Evolutionary conservation across 1,140 invertebrate species (phyloP), one percentile per base, ranked within the genome.

Genomic region (Hycleus phaleratus): DNA sequence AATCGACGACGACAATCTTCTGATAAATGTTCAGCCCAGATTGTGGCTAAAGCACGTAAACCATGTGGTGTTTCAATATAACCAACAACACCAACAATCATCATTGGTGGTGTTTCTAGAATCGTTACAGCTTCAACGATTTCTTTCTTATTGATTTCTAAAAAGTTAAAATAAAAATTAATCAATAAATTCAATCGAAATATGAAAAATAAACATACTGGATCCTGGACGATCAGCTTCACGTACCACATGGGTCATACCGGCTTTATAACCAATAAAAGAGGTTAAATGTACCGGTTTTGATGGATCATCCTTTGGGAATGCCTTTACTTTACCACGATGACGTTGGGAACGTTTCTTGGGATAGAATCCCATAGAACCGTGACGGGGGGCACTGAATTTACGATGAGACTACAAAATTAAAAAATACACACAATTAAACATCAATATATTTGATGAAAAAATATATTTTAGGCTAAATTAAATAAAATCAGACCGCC

Each of bases 71-170:
- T 99, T 73, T 98, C 93, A 67, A 99, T 97, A 78, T 99, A 99
- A 46, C 97, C 97, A 71, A 97, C 93, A 67, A 95, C 86, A 71
- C 97, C 97, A 67, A 99, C 95, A 63, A 95, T 84, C 48, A 98
- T 85, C 92, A 99, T 95, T 40, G 97, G 97, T 59, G 97, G 97
- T 12, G 97, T 91, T 80, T 99, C 97, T 60, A 99, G 79, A 72
- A 99, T 91, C 39, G 97, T 99, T 1, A 99, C 97, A 49, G 94
- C 93, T 75, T 99, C 97, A 5, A 99, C 95, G 63, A 99, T 94
- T 81, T 99, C 97, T 76, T 99, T 99, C 81, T 99, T 99, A 82
- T 99, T 98, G 25, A 98, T 89, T 84, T 99, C 95, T 95, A 65
- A 62, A 65, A 48, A 8, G n/a, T 8, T 39, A 45, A 26, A n/a